Base-by-base conservation (phyloP, 2,797 vertebrate species). In the Loriculus beryllinus region DNA sequence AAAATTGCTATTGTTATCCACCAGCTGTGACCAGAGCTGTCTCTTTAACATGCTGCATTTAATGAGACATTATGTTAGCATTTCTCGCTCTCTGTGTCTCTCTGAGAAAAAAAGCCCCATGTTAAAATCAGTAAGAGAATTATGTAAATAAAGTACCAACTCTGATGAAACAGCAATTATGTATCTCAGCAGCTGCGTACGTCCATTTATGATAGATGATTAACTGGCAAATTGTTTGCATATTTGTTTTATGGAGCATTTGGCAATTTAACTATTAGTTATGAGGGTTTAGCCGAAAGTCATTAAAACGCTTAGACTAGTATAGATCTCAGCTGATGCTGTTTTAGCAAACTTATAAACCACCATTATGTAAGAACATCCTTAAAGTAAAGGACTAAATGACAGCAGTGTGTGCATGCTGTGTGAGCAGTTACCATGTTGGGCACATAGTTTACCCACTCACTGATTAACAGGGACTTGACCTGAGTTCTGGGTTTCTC, bases 221-320 rank as follows among this genome's bases (percentile, higher is more conserved):
- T 98, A 98, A 96, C 96, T 95, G 96, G 96, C 90, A 97, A 97
- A 98, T 93, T 97, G 95, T 97, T 96, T 97, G 96, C 91, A 87
- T 97, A 96, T 97, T 97, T 97, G 96, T 97, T 97, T 98, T 95
- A 97, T 96, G 93, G 96, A 97, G 88, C 95, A 97, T 97, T 98
- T 97, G 97, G 97, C 91, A 92, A 97, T 96, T 97, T 97, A 96
- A 96, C 91, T 95, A 85, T 96, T 96, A 96, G 89, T 94, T 98
- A 77, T 96, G 95, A 96, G 97, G 94, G 45, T 92, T 97, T 97
- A 97, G 97, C 97, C 95, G 97, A 90, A 97, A 97, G 95, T 95
- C 95, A 97, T 97, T 98, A 97, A 97, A 95, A 93, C 64, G 23
- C 96, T 97, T 88, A 95, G 76, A 80, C 51, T 75, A 52, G 86